Conservation (phyloP, 1,140 invertebrate genomes). For the Ceratina japonica region DNA sequence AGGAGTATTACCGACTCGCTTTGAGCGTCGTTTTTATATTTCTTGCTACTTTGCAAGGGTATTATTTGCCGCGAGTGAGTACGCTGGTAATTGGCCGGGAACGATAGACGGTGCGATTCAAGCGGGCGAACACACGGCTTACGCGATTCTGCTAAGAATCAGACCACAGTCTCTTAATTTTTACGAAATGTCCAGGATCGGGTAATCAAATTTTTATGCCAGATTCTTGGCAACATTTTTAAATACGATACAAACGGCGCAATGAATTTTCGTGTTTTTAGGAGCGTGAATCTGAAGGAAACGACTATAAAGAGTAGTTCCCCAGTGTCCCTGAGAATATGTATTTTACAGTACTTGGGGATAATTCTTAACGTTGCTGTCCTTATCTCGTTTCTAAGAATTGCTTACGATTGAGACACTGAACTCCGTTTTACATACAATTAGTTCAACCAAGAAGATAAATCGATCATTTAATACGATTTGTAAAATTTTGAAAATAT, state of each 20-base stretch:
- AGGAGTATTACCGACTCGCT: background rate
- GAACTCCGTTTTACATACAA: too few relatives aligned
- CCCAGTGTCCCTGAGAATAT: background rate
- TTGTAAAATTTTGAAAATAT: too few relatives aligned
- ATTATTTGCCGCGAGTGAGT: conserved; percentile 65
- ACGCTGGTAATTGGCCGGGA: conserved; percentile 63
- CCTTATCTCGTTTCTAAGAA: background rate
- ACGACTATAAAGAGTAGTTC: background rate
- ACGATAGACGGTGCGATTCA: conserved; percentile 64
- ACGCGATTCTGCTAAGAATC: conserved; percentile 15
- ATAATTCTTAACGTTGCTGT: conserved; percentile 11
- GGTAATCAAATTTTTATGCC: background rate
- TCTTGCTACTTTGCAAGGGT: background rate
- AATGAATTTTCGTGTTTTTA: background rate
- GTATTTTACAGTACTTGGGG: conserved; percentile 1
- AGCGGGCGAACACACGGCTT: conserved; percentile 43
- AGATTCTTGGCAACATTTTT: too few relatives aligned
- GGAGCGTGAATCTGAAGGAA: background rate
- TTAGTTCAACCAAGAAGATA: too few relatives aligned
- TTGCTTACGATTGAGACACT: background rate
- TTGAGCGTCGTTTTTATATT: background rate
- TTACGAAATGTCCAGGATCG: conserved; percentile 1
- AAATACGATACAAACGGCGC: background rate
- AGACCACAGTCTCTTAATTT: conserved; percentile 36
- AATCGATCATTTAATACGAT: too few relatives aligned